A percentile compares a stretch with the other conserved stretches of the same genome.
Evolutionary conservation across 2,888 invertebrate genomes (phyloP).

Genomic region (Drosophila tripunctata): DNA sequence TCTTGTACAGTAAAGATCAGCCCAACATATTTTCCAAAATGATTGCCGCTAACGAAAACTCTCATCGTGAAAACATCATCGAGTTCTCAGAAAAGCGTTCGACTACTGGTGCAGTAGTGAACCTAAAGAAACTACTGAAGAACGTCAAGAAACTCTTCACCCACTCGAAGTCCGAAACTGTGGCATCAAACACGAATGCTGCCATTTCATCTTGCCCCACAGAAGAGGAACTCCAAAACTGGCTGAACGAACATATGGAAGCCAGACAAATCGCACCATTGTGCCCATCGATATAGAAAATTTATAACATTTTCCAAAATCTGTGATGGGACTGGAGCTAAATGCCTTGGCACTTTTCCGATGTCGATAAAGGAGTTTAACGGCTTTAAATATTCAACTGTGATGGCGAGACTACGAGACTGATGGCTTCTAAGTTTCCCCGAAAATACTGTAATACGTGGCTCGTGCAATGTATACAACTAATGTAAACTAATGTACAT

Average conservation of each 20-base stretch:
- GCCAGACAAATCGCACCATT: not conserved
- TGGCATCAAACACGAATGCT: not conserved
- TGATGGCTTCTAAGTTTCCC: conserved; percentile 22
- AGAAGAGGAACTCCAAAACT: conserved; percentile 69
- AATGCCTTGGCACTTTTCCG: conserved; percentile 3
- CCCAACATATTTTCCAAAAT: conserved; percentile 25
- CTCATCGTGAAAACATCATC: conserved; percentile 21
- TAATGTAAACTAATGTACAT: conserved; percentile 1
- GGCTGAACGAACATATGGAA: conserved; percentile 64
- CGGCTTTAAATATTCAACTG: conserved; percentile 61
- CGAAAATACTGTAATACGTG: conserved; percentile 9
- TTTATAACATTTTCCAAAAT: conserved; percentile 12
- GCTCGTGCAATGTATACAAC: conserved; percentile 37
- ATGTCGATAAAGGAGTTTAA: conserved; percentile 42
- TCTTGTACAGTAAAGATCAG: conserved; percentile 26
- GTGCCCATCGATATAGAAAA: conserved; percentile 2
- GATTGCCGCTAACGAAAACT: conserved; percentile 36
- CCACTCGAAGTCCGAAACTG: conserved; percentile 24
- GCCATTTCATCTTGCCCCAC: conserved; percentile 29
- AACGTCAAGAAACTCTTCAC: conserved; percentile 55
- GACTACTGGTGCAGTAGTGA: conserved; percentile 50
- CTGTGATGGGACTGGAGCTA: conserved; percentile 56
- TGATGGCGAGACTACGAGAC: conserved; percentile 65
- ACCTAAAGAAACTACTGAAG: conserved; percentile 59
- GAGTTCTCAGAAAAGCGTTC: conserved; percentile 35